Percentiles rank a stretch among this genome's conserved stretches.
Evolutionary conservation across 2,113 vertebrate species (phyloP).

Genomic region (Acinonyx jubatus): DNA sequence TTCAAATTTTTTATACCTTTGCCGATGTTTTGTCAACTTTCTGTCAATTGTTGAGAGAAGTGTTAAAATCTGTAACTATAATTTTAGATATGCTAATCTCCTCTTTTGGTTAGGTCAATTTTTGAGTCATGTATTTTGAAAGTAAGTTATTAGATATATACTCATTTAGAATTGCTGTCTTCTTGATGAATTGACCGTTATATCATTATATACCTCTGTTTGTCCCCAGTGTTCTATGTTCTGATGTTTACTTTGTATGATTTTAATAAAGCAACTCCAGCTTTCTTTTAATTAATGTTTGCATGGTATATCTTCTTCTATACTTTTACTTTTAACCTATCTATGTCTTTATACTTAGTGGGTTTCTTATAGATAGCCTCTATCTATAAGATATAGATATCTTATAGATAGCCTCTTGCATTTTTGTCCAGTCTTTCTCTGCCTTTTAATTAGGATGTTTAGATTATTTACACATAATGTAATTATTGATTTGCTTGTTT

Average conservation of each 20-base stretch:
- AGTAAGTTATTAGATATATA: neutral
- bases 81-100: neutral
- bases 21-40: neutral
- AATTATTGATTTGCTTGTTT: neutral
- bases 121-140: neutral
- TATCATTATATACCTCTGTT: neutral
- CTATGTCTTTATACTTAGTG: neutral
- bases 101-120: neutral
- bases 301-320: neutral
- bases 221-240: neutral
- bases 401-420: neutral
- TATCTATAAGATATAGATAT: neutral
- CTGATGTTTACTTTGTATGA: neutral
- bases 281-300: neutral
- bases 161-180: neutral
- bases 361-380: neutral
- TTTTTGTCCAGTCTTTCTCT: neutral
- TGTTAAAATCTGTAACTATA: neutral
- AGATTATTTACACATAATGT: neutral
- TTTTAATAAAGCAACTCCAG: neutral
- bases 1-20: neutral
- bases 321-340: neutral
- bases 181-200: neutral
- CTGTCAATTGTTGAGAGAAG: neutral
- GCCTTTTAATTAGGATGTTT: neutral